phyloP scores from a whole-genome alignment of 2,113 vertebrate genomes.

The Barnardius zonarius region DNA sequence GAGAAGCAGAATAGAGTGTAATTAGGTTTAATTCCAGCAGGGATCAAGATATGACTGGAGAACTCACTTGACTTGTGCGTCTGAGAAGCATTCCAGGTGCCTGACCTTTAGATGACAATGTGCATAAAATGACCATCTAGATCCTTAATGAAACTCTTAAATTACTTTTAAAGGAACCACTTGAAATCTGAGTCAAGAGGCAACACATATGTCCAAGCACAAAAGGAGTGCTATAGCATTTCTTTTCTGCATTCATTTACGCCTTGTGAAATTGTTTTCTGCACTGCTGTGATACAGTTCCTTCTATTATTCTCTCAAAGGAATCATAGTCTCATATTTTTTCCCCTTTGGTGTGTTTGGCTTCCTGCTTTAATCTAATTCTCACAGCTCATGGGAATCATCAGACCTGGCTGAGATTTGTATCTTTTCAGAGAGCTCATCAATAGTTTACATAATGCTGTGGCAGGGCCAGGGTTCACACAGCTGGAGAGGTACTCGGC shows the following conservation, averaged over 20 bases:
- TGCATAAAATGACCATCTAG: background rate
- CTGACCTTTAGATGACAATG: background rate
- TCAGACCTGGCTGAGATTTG: constrained; percentile 60
- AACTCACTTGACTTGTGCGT: background rate
- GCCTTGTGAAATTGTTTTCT: constrained; percentile 51
- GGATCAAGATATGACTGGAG: background rate
- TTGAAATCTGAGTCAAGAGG: constrained; percentile 24
- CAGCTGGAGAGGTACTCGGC: constrained; percentile 47
- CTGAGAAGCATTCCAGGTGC: background rate
- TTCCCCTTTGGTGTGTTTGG: constrained; percentile 48
- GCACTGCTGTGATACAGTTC: constrained; percentile 30
- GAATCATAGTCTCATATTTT: constrained; percentile 43
- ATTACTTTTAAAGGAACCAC: constrained; percentile 1
- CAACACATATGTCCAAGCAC: background rate
- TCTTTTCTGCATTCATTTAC: constrained; percentile 29
- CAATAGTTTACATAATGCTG: constrained; percentile 61
- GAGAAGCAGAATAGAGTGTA: background rate
- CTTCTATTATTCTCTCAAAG: constrained; percentile 53
- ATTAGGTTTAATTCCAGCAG: background rate
- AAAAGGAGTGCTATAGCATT: background rate
- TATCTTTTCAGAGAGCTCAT: constrained; percentile 58
- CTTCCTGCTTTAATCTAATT: constrained; percentile 64
- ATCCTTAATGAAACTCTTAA: constrained; percentile 27
- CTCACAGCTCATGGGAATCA: constrained; percentile 60
- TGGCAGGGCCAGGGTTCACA: constrained; percentile 53